These are phyloP conservation scores for Drosophila prosaltans DNA, from an alignment of 1,140 invertebrate genomes.

Conservation along the genomic window DNA sequence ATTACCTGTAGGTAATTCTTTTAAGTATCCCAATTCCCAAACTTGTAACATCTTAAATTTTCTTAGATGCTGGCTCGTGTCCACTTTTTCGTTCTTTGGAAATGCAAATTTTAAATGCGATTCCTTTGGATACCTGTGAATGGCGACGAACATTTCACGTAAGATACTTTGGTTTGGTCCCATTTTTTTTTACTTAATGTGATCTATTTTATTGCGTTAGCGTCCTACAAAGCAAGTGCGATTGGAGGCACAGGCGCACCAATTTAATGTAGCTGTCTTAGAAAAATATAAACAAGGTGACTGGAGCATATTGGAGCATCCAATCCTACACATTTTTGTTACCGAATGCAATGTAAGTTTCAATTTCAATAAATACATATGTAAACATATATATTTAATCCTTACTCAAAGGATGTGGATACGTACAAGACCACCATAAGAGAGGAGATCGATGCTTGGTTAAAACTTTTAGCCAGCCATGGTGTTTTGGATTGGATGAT, in stretches of 20 bases:
- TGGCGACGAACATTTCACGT: conserved; percentile 92
- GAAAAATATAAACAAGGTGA: conserved; percentile 86
- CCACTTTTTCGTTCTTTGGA: conserved; percentile 93
- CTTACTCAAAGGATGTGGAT: conserved; percentile 91
- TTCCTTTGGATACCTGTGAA: conserved; percentile 93
- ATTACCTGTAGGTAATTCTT: conserved; percentile 72
- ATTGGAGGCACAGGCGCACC: conserved; percentile 92
- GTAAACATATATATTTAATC: not conserved
- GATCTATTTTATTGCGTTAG: conserved; percentile 59
- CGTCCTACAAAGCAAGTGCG: conserved; percentile 92
- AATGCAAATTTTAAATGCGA: conserved; percentile 88
- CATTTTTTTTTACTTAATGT: not conserved
- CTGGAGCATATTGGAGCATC: conserved; percentile 91
- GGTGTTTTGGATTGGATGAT: conserved; percentile 97
- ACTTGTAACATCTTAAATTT: not conserved
- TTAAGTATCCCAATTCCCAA: not conserved
- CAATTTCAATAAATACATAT: not conserved
- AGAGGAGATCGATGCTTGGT: conserved; percentile 95
- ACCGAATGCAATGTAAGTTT: conserved; percentile 93
- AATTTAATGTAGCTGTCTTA: conserved; percentile 89
- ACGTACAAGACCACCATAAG: conserved; percentile 92
- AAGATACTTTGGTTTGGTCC: not conserved
- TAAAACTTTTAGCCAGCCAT: conserved; percentile 89
- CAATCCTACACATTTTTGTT: conserved; percentile 97
- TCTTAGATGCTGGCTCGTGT: conserved; percentile 93